Evolutionary conservation across 2,888 invertebrate species (phyloP), one percentile per base, ranked within the genome.

Genomic region (Blastobasis lacticolella): DNA sequence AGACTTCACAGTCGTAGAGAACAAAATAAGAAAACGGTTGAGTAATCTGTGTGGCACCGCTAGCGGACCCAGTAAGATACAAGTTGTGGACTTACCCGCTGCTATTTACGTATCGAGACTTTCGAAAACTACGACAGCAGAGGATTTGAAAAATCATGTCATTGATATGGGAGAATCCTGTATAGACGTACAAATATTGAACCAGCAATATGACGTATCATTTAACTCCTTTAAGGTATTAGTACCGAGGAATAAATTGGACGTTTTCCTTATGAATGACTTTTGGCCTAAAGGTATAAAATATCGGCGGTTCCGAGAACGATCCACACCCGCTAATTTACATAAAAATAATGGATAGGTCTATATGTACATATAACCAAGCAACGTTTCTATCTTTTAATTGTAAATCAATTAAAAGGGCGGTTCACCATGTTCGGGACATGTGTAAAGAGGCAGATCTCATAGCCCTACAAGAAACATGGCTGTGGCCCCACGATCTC

Each of bases 401-500:
- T 10, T 57, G 55, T 49, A 52, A 55, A 38, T 48, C 48, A 4
- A 23, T 57, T 9, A 57, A 54, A 46, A 42, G 51, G 23, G 51
- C 54, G 3, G 38, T 49, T 1, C 45, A 57, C 9, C 37, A 54
- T 5, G 40, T 57, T 6, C 45, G 49, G 7, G 36, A 52, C 0
- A 40, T 57, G 9, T 57, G 57, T 45, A 8, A 9, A 5, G 10
- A n/a, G 10, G 54, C 50, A 5, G 52, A 54, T 10, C 48, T 57
- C 0, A 23, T 23, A 23, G 23, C 23, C 23, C 23, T 23, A 23
- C 23, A 23, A 23, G 23, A 23, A 23, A 23, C 57, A 3, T 55
- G 57, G 57, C 48, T 54, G n/a, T 49, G 54, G 23, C 53, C 53
- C 0, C 53, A 53, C 38, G 54, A 57, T 38, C 37, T 57, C 5